Evolutionary conservation across 1,140 invertebrate genomes (phyloP).

Genomic region (Drosophila subpulchrella): DNA sequence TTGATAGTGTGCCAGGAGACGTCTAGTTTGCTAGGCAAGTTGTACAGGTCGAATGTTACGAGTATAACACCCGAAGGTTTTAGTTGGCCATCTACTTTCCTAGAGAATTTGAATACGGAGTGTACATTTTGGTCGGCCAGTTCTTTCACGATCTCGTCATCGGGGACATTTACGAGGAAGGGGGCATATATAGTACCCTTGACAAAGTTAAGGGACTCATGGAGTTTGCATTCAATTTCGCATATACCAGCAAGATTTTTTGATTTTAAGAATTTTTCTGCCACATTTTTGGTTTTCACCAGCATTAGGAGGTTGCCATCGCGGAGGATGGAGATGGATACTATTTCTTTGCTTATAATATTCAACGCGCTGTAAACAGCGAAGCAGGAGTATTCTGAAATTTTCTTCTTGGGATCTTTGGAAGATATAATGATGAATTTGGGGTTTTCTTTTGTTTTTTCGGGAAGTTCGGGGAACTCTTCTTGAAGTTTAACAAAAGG

Average conservation of each 20-base stretch:
- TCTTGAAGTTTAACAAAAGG: no score
- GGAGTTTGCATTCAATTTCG: not conserved
- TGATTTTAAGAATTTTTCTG: not conserved
- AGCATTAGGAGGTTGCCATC: not conserved
- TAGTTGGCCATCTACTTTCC: not conserved
- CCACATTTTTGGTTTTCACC: not conserved
- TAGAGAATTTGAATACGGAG: slow-evolving; percentile 21
- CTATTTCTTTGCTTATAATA: not conserved
- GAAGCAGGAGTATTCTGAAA: not conserved
- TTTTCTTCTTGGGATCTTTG: not conserved
- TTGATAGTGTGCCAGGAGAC: not conserved
- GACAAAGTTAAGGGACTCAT: not conserved
- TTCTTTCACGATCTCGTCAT: not conserved
- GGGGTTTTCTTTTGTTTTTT: no score
- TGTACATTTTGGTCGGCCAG: not conserved
- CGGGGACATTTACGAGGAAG: not conserved
- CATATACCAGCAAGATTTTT: not conserved
- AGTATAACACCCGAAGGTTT: slow-evolving; percentile 1
- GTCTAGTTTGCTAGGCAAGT: not conserved
- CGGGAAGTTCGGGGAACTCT: no score
- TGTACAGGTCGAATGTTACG: slow-evolving; percentile 6
- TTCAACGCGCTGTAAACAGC: not conserved
- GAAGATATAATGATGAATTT: no score
- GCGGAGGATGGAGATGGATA: not conserved
- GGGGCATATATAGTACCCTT: not conserved